Evolutionary conservation across 2,113 vertebrate genomes (phyloP).

Genomic region (Serilophus lunatus): DNA sequence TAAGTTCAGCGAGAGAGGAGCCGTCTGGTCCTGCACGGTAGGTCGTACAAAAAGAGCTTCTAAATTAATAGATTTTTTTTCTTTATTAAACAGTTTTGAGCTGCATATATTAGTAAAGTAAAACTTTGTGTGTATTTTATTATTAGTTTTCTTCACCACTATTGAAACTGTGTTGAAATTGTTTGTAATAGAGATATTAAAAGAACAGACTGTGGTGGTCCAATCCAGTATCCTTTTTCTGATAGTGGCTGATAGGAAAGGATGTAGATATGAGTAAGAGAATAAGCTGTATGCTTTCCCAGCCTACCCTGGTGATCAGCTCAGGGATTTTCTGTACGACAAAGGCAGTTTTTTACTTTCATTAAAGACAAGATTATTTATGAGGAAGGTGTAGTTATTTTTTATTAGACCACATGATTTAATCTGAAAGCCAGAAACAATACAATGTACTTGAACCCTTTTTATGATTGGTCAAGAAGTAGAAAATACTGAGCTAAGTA

Average conservation of each 20-base stretch:
- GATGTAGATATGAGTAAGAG: neutral
- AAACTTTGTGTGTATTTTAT: neutral
- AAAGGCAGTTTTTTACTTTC: neutral
- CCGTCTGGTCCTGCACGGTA: slow-evolving; percentile 96
- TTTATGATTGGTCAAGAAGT: neutral
- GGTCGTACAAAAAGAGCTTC: neutral
- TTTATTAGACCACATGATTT: neutral
- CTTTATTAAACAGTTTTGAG: neutral
- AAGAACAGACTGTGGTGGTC: neutral
- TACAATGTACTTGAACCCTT: neutral
- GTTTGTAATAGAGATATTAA: neutral
- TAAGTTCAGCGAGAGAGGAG: slow-evolving; percentile 93
- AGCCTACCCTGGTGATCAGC: neutral
- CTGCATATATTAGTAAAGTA: neutral
- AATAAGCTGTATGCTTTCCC: neutral
- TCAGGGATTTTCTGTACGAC: neutral
- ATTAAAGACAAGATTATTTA: neutral
- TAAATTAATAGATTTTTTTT: neutral
- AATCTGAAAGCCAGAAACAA: neutral
- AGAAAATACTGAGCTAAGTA: neutral
- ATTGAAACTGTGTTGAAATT: neutral
- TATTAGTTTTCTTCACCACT: neutral
- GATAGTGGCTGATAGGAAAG: neutral
- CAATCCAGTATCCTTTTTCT: neutral
- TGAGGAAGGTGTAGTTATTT: neutral